Evolutionary conservation across 2,113 vertebrate genomes (phyloP), one percentile per base, ranked within the genome.

Genomic region (Ictalurus furcatus): DNA sequence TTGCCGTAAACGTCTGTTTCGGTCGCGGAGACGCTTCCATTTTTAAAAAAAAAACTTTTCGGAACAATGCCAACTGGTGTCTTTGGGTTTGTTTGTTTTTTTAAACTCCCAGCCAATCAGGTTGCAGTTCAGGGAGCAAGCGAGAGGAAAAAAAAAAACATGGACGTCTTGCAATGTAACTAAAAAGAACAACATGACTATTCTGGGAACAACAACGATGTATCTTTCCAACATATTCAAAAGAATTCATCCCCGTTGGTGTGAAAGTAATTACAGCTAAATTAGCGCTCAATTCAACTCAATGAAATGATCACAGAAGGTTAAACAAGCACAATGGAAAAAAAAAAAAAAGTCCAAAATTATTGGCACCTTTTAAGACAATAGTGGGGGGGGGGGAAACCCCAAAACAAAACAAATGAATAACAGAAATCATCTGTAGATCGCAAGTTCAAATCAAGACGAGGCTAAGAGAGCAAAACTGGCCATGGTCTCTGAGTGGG

Each of bases 371-470:
- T 7, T 76, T 76, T 25, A 76, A 1, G 21, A 54, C 52, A 80
- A 11, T 16, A n/a, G 76, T 13, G 2, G 19, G 3, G 21, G 5
- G 0, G 19, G 1, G 21, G 5, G 21, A 0, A 48, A 7, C 1
- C 11, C 11, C 30, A 17, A 56, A 56, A 30, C 44, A n/a, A 30
- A 14, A 79, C 0, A 16, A 81, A 30, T 3, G 28, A 58, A 19
- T 30, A 56, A 30, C 6, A 30, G 13, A n/a, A 23, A 80, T 54
- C 28, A 54, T 54, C 28, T 3, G 19, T 2, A 37, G 69, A 73
- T 73, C 3, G 3, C 8, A 28, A 28, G 23, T 11, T 9, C 61
- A 65, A 65, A 67, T 67, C 65, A 28, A n/a, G 11, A 67, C 0
- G 4, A 67, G 65, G 14, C 40, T 44, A 13, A 76, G 44, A 54